Base-by-base conservation (phyloP, 2,113 vertebrate genomes). In the Dolichotis patagonum region DNA sequence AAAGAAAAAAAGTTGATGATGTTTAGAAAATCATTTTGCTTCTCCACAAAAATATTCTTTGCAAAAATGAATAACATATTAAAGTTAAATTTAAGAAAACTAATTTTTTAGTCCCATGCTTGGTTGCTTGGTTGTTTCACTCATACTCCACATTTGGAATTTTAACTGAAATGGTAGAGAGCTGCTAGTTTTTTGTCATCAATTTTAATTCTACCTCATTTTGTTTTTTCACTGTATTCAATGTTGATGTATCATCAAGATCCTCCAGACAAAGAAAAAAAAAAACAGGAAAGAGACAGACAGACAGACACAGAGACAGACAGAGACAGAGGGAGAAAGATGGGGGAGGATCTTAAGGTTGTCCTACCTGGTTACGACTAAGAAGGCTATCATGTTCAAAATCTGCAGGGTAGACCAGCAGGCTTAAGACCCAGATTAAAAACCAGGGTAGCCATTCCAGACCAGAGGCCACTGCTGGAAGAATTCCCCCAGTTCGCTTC, bases 1-100 rank as follows among this genome's bases (percentile, higher is more conserved):
- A 62, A 58, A 63, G 49, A 60, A 56, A 12, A 28, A 41, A 89
- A 85, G 65, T 60, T 54, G 69, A 58, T 63, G 54, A 77, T 78
- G 13, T 58, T 80, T 83, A 89, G 60, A 86, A 93, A 93, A 73
- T 73, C 10, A 58, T 67, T 89, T 96, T 92, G 26, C 35, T 90
- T 67, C 85, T 56, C 26, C 78, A 83, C 20, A 41, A 65, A 46
- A 49, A 41, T 22, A 7, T 26, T 38, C 32, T 77, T 89, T 80
- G 17, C n/a, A 52, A 30, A 43, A 93, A 67, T 85, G 5, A 20
- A 16, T 87, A 69, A 90, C 90, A 84, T 80, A 49, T 58, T 65
- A 81, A 60, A 38, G 46, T 38, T 95, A 7, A 10, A 6, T n/a
- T 92, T 90, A 65, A 32, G 13, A 41, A 41, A 13, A 65, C 7